phyloP scores from a whole-genome alignment of 2,888 invertebrate species.

The Orchesella flavescens region DNA sequence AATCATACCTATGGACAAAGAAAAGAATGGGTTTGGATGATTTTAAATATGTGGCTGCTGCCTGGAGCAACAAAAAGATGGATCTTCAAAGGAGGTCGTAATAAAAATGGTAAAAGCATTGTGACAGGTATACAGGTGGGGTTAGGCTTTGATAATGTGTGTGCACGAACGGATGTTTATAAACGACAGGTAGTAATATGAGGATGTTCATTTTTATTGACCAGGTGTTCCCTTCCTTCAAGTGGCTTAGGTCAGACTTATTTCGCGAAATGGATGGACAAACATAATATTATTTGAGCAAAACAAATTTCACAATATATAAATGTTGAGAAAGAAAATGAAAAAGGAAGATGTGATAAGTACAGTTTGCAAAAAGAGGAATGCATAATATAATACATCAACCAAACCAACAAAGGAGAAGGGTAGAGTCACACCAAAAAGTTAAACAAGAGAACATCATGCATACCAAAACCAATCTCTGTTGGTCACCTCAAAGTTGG shows the following conservation, averaged over 20 bases:
- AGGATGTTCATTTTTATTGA: constrained; percentile 37
- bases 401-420: no score
- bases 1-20: background rate
- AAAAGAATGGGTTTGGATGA: background rate
- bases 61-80: constrained; percentile 55
- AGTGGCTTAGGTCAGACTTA: constrained; percentile 12
- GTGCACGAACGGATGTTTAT: constrained; percentile 39
- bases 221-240: constrained; percentile 38
- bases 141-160: constrained; percentile 24
- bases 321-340: background rate
- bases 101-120: constrained; percentile 48
- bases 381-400: no score
- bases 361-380: background rate
- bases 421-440: no score
- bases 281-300: background rate
- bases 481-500: no score
- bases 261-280: background rate
- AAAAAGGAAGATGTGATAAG: background rate
- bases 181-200: constrained; percentile 22
- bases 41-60: background rate
- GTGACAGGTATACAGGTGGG: constrained; percentile 62
- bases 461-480: no score
- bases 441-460: no score
- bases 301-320: background rate
- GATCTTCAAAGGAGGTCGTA: constrained; percentile 60